Conservation (phyloP, 2,888 invertebrate species). For the Latheticus oryzae region DNA sequence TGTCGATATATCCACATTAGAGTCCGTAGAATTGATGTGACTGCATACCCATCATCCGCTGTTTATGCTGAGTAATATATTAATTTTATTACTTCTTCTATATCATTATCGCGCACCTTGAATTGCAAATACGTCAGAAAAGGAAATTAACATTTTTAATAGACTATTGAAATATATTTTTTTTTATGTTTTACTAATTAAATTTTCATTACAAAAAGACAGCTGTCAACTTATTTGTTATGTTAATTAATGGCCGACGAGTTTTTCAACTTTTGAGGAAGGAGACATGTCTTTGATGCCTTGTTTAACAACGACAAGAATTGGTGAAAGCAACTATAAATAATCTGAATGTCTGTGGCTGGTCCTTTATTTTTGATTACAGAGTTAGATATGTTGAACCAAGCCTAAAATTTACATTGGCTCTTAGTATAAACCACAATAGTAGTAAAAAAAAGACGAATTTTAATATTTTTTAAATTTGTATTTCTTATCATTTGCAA, state of each 20-base stretch:
- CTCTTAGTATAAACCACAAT: no score
- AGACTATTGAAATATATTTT: slow-evolving; percentile 6
- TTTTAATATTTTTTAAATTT: no score
- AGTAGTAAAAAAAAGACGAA: no score
- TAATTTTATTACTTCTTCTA: no score
- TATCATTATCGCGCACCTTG: neutral
- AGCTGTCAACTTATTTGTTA: slow-evolving; percentile 35
- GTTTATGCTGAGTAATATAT: no score
- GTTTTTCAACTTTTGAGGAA: slow-evolving; percentile 34
- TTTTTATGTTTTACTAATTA: slow-evolving; percentile 32
- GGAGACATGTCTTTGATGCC: slow-evolving; percentile 32
- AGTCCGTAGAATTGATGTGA: slow-evolving; percentile 6
- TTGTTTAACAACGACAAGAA: slow-evolving; percentile 29
- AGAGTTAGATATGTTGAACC: slow-evolving; percentile 7
- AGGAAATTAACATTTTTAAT: no score
- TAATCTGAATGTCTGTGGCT: slow-evolving; percentile 23
- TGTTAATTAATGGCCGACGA: slow-evolving; percentile 31
- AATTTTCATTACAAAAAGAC: slow-evolving; percentile 35
- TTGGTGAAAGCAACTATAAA: slow-evolving; percentile 30
- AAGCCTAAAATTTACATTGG: no score
- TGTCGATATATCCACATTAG: slow-evolving; percentile 13
- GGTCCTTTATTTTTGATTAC: slow-evolving; percentile 6
- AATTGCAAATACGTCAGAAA: slow-evolving; percentile 11
- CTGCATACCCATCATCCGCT: slow-evolving; percentile 8
- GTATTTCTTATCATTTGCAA: neutral